Evolutionary conservation across 1,140 invertebrate genomes (phyloP).

Genomic region (Bemisia tabaci): DNA sequence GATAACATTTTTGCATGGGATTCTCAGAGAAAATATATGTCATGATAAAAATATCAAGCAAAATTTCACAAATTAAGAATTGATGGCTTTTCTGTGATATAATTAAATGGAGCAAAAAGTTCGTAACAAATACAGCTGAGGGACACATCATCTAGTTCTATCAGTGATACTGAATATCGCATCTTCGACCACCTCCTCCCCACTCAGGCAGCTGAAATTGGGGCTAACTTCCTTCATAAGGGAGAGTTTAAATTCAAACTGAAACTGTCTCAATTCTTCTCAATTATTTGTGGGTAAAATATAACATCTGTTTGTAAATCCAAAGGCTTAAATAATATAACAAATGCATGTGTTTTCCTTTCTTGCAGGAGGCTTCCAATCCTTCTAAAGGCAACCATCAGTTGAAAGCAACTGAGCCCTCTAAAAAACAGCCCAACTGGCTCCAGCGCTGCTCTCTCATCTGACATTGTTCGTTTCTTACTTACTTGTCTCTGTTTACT

Average conservation of each 20-base stretch:
- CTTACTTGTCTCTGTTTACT: too few species aligned
- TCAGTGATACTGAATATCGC: not conserved
- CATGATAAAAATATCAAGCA: too few species aligned
- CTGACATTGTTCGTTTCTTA: too few species aligned
- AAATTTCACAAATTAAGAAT: too few species aligned
- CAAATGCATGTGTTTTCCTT: constrained; percentile 21
- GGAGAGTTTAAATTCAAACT: not conserved
- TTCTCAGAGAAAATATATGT: too few species aligned
- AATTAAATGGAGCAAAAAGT: too few species aligned
- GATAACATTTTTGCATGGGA: too few species aligned
- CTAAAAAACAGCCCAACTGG: constrained; percentile 55
- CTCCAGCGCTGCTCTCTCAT: too few species aligned
- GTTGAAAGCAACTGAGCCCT: constrained; percentile 51
- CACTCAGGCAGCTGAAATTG: not conserved
- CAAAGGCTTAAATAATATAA: not conserved
- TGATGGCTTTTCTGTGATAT: too few species aligned
- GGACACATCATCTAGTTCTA: too few species aligned
- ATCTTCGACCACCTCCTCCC: not conserved
- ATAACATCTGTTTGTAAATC: not conserved
- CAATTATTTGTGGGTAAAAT: not conserved
- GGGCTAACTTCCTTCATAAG: not conserved
- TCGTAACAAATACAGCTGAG: too few species aligned
- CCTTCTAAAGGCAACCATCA: constrained; percentile 59
- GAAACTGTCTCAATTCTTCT: not conserved
- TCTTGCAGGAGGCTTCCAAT: constrained; percentile 58